Percentiles rank a stretch among this genome's conserved stretches.
Evolutionary conservation across 2,797 vertebrate genomes (phyloP).

Genomic region (Eidolon dupreanum): DNA sequence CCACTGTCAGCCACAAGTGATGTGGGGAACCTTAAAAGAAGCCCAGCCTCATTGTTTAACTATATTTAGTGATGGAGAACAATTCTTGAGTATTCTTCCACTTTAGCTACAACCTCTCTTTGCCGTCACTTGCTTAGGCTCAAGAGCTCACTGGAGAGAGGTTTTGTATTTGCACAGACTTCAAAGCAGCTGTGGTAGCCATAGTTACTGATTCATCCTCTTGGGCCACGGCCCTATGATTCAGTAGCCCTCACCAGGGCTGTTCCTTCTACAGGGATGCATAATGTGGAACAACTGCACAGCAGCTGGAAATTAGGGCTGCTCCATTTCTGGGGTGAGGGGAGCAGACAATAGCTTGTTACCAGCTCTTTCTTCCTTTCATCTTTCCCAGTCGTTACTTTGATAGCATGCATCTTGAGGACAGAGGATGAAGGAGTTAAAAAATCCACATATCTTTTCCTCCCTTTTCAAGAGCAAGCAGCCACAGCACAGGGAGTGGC

Average conservation of each 20-base stretch:
- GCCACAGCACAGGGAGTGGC: not conserved
- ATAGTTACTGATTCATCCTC: slow-evolving; percentile 71
- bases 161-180: slow-evolving; percentile 38
- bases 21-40: not conserved
- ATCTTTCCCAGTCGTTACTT: not conserved
- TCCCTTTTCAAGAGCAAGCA: slow-evolving; percentile 22
- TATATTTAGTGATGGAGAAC: not conserved
- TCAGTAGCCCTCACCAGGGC: slow-evolving; percentile 40
- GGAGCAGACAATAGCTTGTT: not conserved
- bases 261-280: slow-evolving; percentile 8
- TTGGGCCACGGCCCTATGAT: slow-evolving; percentile 50
- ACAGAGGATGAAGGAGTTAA: slow-evolving; percentile 26
- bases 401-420: not conserved
- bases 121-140: slow-evolving; percentile 32
- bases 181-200: slow-evolving; percentile 60
- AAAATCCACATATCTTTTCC: not conserved
- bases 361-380: not conserved
- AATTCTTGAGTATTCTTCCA: slow-evolving; percentile 30
- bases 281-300: slow-evolving; percentile 12
- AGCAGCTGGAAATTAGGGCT: slow-evolving; percentile 58
- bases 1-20: not conserved
- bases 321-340: not conserved
- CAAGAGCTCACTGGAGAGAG: not conserved
- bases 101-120: slow-evolving; percentile 7
- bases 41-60: not conserved